phyloP scores from a whole-genome alignment of 2,113 vertebrate species.

The Tetrax tetrax region DNA sequence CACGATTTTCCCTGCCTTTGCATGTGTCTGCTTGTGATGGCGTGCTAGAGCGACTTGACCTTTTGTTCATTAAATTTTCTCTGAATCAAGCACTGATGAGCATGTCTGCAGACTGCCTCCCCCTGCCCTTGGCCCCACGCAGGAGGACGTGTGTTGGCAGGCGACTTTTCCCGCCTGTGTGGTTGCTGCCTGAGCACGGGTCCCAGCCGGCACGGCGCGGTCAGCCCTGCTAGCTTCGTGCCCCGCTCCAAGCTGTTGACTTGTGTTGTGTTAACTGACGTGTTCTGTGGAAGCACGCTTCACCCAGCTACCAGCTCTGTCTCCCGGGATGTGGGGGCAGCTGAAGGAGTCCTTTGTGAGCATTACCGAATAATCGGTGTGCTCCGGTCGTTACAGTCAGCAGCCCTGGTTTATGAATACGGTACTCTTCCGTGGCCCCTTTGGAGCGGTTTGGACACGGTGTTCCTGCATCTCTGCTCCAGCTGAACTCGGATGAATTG shows the following conservation, averaged over 20 bases:
- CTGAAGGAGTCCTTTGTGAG: slow-evolving; percentile 4
- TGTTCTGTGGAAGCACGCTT: background rate
- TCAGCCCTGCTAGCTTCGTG: no score
- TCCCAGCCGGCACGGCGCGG: no score
- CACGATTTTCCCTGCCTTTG: background rate
- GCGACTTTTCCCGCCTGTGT: background rate
- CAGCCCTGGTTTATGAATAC: slow-evolving; percentile 40
- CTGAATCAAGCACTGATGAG: background rate
- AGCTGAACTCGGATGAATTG: slow-evolving; percentile 54
- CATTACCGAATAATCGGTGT: slow-evolving; percentile 40
- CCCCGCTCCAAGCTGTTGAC: background rate
- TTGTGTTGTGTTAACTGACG: no score
- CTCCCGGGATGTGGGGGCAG: background rate
- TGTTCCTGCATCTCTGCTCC: slow-evolving; percentile 41
- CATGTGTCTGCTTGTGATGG: background rate
- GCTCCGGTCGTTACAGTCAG: slow-evolving; percentile 60
- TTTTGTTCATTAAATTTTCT: slow-evolving; percentile 38
- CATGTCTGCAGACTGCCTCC: background rate
- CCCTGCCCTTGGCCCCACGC: no score
- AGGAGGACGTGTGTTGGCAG: no score
- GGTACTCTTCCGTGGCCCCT: slow-evolving; percentile 43
- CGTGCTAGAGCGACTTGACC: background rate
- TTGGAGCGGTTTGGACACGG: slow-evolving; percentile 49
- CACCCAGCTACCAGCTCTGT: background rate
- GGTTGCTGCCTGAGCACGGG: rapidly evolving